Conservation (phyloP, 2,113 vertebrate species). For the Leucopsar rothschildi region DNA sequence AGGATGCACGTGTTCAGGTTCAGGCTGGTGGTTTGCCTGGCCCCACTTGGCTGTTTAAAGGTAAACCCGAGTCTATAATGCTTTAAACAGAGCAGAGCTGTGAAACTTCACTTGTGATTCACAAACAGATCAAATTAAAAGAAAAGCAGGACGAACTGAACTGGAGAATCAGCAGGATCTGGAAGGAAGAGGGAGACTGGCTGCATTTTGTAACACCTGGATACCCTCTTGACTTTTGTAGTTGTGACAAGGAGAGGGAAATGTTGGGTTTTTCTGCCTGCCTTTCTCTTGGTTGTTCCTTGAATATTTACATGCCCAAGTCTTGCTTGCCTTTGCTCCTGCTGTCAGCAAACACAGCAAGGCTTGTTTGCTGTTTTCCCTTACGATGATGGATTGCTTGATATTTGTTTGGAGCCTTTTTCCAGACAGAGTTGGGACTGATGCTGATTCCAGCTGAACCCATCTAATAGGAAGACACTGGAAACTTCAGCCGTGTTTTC, state of each 20-base stretch:
- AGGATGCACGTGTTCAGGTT: neutral
- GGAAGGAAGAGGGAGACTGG: neutral
- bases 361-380: neutral
- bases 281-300: neutral
- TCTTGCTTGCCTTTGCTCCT: neutral
- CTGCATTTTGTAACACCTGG: neutral
- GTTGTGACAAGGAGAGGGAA: neutral
- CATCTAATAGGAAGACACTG: neutral
- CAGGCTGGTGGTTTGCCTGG: neutral
- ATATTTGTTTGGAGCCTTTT: neutral
- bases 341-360: neutral
- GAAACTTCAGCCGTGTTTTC: neutral
- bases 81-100: neutral
- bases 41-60: neutral
- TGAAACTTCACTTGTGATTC: neutral
- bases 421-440: neutral
- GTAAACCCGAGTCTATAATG: neutral
- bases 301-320: neutral
- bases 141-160: neutral
- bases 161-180: neutral
- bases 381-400: neutral
- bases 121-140: neutral
- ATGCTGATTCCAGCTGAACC: neutral
- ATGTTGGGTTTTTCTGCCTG: neutral
- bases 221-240: neutral